Conservation (phyloP, 2,888 invertebrate species). For the Dermolepida albohirtum region DNA sequence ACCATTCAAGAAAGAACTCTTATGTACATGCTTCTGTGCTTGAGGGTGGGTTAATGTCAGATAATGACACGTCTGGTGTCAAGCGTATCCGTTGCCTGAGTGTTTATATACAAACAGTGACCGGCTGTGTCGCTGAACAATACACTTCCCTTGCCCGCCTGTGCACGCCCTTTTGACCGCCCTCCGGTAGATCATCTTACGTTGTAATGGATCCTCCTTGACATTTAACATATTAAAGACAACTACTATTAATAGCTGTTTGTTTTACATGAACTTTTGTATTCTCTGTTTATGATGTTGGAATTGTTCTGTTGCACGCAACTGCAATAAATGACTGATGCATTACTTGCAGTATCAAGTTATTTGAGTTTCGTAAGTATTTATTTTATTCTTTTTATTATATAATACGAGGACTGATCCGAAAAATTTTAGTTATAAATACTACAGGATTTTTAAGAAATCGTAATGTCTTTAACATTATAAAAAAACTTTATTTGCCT, state of each 20-base stretch:
- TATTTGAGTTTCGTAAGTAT: too few species aligned
- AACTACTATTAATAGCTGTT: conserved; percentile 41
- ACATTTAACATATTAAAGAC: conserved; percentile 44
- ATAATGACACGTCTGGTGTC: conserved; percentile 48
- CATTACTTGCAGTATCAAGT: too few species aligned
- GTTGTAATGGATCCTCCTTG: conserved; percentile 46
- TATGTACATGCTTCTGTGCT: conserved; percentile 41
- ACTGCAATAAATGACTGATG: too few species aligned
- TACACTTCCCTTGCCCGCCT: conserved; percentile 47
- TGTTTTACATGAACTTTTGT: conserved; percentile 31
- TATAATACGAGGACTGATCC: too few species aligned
- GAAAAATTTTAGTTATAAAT: too few species aligned
- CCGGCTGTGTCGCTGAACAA: conserved; percentile 48
- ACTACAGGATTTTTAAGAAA: too few species aligned
- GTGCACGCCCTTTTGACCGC: conserved; percentile 48
- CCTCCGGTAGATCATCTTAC: conserved; percentile 48
- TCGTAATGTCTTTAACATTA: too few species aligned
- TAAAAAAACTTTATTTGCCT: too few species aligned
- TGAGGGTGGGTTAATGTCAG: conserved; percentile 43
- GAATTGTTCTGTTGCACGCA: neutral
- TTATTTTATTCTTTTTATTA: too few species aligned
- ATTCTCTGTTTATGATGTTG: conserved; percentile 4
- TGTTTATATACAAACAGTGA: conserved; percentile 50
- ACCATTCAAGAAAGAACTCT: conserved; percentile 42
- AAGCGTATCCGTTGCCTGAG: conserved; percentile 45